Evolutionary conservation across 2,113 vertebrate species (phyloP).

Genomic region (Spermophilus dauricus): DNA sequence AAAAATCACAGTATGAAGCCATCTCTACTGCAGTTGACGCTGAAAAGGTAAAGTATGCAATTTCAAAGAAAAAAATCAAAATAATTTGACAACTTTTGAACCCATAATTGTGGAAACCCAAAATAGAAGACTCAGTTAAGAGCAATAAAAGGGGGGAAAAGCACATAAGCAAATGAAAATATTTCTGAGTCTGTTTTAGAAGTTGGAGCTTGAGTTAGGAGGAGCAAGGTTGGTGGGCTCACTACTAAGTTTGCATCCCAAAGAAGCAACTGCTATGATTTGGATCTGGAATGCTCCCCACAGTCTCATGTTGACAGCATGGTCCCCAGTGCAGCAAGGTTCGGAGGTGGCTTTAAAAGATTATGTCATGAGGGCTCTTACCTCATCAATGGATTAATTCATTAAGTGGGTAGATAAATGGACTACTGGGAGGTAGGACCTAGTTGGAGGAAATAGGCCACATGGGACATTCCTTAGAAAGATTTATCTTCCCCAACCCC

Average conservation of each 20-base stretch:
- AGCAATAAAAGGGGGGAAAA: not conserved
- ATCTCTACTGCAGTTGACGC: not conserved
- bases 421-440: not conserved
- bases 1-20: not conserved
- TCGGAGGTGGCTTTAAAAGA: not conserved
- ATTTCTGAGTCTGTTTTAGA: constrained; percentile 26
- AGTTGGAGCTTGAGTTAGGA: not conserved
- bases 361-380: not conserved
- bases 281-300: not conserved
- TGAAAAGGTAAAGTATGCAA: not conserved
- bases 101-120: not conserved
- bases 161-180: constrained; percentile 3
- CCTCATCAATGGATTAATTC: not conserved
- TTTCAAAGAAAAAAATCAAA: constrained; percentile 45
- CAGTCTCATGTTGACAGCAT: not conserved
- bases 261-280: not conserved
- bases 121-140: not conserved
- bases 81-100: not conserved
- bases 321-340: not conserved
- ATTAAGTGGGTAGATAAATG: not conserved
- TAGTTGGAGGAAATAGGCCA: not conserved
- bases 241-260: not conserved
- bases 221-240: not conserved
- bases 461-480: not conserved
- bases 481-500: not conserved